phyloP scores from a whole-genome alignment of 2,113 vertebrate genomes.

The Microcebus griseorufus region DNA sequence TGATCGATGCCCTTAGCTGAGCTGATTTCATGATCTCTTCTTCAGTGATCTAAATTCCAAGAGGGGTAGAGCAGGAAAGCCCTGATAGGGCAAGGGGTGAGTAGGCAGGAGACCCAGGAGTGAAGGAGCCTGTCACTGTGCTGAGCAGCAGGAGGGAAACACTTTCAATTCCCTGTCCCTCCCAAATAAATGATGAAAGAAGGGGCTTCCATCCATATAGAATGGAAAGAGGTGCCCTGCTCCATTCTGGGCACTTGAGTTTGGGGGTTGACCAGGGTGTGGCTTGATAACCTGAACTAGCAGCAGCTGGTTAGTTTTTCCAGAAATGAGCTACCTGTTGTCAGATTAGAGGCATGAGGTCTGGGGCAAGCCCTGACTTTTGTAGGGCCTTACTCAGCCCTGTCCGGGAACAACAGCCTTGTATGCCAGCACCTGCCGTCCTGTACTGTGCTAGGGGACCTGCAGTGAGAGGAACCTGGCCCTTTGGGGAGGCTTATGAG shows the following conservation, averaged over 20 bases:
- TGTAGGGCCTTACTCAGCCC: background rate
- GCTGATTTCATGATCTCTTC: background rate
- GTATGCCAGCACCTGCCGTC: background rate
- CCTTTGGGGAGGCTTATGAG: background rate
- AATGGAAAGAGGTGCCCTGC: background rate
- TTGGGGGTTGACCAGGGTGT: background rate
- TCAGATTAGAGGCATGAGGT: background rate
- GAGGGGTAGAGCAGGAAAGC: background rate
- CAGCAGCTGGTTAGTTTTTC: background rate
- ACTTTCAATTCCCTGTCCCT: background rate
- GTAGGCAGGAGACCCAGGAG: background rate
- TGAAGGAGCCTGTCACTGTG: background rate
- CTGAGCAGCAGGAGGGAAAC: background rate
- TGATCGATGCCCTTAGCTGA: background rate
- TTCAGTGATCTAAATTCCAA: background rate
- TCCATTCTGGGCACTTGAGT: background rate
- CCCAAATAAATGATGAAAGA: background rate
- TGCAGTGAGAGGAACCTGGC: background rate
- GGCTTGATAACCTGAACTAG: background rate
- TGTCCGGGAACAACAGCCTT: background rate
- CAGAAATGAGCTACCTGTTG: background rate
- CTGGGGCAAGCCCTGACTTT: background rate
- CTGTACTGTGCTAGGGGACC: background rate
- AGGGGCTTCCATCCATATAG: background rate
- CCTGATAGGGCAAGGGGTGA: background rate